Evolutionary conservation across 2,113 vertebrate genomes (phyloP).

Genomic region (Urocynchramus pylzowi): DNA sequence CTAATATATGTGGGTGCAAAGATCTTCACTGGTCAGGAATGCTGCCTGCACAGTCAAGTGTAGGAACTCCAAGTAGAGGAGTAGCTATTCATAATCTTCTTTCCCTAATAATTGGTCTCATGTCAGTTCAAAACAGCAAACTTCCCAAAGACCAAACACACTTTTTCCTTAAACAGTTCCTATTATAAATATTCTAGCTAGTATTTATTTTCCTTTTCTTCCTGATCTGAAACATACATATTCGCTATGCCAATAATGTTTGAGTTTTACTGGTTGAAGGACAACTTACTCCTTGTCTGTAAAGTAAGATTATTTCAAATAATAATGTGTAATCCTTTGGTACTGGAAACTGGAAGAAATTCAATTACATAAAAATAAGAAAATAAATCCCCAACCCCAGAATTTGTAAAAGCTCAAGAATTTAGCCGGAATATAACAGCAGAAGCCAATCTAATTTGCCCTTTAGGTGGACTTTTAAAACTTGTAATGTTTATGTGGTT

Average conservation of each 20-base stretch:
- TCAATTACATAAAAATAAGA: not conserved
- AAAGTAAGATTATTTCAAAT: conserved; percentile 41
- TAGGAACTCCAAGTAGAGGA: not conserved
- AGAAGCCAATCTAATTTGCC: conserved; percentile 24
- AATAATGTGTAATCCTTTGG: not conserved
- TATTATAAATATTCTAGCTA: conserved; percentile 39
- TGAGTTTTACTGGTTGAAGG: conserved; percentile 13
- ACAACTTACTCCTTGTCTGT: not conserved
- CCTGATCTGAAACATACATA: conserved; percentile 30
- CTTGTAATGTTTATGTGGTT: not conserved
- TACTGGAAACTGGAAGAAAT: not conserved
- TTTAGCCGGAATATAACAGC: not conserved
- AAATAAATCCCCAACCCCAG: not conserved
- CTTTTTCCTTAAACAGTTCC: conserved; percentile 33
- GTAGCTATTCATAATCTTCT: not conserved
- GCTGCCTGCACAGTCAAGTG: not conserved
- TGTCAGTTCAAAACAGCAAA: conserved; percentile 52
- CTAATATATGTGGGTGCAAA: not conserved
- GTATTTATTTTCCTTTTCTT: conserved; percentile 16
- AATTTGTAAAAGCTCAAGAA: not conserved
- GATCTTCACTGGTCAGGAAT: not conserved
- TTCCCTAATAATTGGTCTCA: conserved; percentile 9
- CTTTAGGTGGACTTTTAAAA: conserved; percentile 32
- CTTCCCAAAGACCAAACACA: conserved; percentile 23
- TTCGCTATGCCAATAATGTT: conserved; percentile 23